phyloP scores from a whole-genome alignment of 2,888 invertebrate genomes.

The Pollenia griseotomentosa region DNA sequence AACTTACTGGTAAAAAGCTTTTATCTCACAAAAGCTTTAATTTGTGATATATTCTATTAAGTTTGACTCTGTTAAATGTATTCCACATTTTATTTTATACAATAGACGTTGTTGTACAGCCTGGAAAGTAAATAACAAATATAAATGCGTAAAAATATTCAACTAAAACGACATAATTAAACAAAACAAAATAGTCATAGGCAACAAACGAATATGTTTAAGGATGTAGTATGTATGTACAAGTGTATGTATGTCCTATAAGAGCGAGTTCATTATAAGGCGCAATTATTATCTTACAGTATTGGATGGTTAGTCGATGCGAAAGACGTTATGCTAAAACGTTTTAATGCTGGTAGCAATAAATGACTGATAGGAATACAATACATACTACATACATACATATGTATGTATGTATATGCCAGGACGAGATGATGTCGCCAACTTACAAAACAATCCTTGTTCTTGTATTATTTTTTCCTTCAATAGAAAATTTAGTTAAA shows the following conservation, averaged over 20 bases:
- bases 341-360: slow-evolving; percentile 51
- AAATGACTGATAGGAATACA: slow-evolving; percentile 44
- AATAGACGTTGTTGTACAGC: not conserved
- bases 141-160: slow-evolving; percentile 41
- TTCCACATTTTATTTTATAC: too few species aligned
- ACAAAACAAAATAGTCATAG: not conserved
- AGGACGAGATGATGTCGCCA: slow-evolving; percentile 31
- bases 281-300: slow-evolving; percentile 66
- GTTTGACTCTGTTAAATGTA: too few species aligned
- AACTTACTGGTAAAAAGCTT: slow-evolving; percentile 30
- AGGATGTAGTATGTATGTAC: not conserved
- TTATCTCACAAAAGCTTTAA: not conserved
- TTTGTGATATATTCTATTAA: not conserved
- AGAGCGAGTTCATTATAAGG: slow-evolving; percentile 47
- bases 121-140: slow-evolving; percentile 40
- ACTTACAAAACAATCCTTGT: slow-evolving; percentile 52
- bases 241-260: not conserved
- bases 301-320: slow-evolving; percentile 5
- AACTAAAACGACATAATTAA: not conserved
- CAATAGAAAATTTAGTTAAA: slow-evolving; percentile 49
- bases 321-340: slow-evolving; percentile 40
- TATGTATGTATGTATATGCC: not conserved
- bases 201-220: not conserved
- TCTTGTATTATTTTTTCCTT: slow-evolving; percentile 28
- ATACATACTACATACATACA: not conserved